Percentiles rank a stretch among this genome's conserved stretches.
Conservation (phyloP, 2,888 invertebrate species). For the Eugnorisma glareosa region DNA sequence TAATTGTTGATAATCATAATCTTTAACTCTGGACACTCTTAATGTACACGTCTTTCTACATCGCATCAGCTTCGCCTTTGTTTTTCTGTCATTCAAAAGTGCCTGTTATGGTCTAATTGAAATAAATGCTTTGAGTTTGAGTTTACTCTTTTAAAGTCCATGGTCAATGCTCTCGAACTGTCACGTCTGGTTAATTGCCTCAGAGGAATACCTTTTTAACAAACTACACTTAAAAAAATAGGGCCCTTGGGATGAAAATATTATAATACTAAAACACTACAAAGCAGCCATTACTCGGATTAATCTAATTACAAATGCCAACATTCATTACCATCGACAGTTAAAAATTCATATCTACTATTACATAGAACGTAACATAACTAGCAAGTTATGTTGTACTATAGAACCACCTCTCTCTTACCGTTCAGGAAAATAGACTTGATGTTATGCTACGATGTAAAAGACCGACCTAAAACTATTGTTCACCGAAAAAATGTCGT, state of each 20-base stretch:
- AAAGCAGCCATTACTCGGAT: neutral
- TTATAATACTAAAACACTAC: neutral
- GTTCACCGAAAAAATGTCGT: neutral
- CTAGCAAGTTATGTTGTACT: neutral
- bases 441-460: neutral
- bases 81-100: no score
- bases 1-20: no score
- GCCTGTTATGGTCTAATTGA: no score
- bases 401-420: neutral
- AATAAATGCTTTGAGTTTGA: no score
- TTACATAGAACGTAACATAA: neutral
- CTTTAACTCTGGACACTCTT: no score
- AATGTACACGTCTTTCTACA: no score
- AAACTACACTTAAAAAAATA: neutral
- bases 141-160: neutral
- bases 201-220: neutral
- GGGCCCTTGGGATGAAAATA: neutral
- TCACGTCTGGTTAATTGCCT: neutral
- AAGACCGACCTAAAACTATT: neutral
- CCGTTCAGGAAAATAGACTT: neutral
- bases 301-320: conserved; percentile 8
- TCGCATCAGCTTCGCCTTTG: no score
- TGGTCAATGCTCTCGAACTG: neutral
- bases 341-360: neutral
- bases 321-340: neutral